Evolutionary conservation across 2,888 invertebrate genomes (phyloP), one percentile per base, ranked within the genome.

Genomic region (Phalera bucephala): DNA sequence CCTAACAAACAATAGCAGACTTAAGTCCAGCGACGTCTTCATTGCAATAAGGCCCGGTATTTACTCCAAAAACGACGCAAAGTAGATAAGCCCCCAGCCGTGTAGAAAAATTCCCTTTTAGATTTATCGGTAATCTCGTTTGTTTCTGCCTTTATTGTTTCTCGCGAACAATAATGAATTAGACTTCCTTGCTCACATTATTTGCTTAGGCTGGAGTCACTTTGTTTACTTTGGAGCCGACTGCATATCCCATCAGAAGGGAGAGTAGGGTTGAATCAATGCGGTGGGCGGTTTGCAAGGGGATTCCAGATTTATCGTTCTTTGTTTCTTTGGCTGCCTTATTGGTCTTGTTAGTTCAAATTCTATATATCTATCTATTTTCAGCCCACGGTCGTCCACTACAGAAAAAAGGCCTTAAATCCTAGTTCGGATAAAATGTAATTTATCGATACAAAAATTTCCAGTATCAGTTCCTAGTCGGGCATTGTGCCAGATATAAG

Each of bases 61-160:
- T 79, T 82, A 80, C 80, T 76, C 75, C 81, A 68, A 71, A 79
- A 81, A 75, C 76, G 72, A 80, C 74, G 74, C 65, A 80, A 82
- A 82, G 77, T 66, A 80, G 79, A 78, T 83, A 84, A 82, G 80
- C 78, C 64, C 55, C n/a, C 59, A 64, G 55, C 52, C 47, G 53
- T 65, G 66, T 73, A 78, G 72, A 82, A 82, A 80, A 82, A 83
- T 72, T 80, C 72, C 72, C 78, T 78, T 77, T 77, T 66, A 74
- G 82, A 78, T 83, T 81, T 78, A 79, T 74, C 66, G 67, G 78
- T 82, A 80, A 83, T 82, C 80, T 76, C 68, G 66, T 77, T 78
- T 78, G 73, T 77, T 71, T 76, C 76, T 72, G 72, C 70, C 78
- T 81, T 80, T 80, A 82, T 83, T 85, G 79, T 83, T 80, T 79